These are phyloP conservation scores for Euphonia xanthogaster DNA, from an alignment of 2,797 vertebrate genomes.

Conservation along the genomic window DNA sequence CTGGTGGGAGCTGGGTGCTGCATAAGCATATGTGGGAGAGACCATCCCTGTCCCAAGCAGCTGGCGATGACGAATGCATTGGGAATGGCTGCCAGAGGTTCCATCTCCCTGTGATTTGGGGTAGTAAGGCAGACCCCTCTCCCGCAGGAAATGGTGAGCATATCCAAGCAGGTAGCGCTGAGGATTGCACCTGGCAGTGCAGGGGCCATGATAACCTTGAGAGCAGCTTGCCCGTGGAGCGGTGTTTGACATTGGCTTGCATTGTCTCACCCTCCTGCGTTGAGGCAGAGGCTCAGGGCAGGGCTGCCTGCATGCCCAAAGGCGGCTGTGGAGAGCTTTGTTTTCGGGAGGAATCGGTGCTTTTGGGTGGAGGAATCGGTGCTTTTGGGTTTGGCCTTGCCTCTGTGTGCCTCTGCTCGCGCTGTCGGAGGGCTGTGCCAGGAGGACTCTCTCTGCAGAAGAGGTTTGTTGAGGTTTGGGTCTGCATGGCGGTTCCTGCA, in stretches of 20 bases:
- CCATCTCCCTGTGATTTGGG: not conserved
- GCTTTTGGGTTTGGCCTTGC: not conserved
- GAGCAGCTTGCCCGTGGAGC: not conserved
- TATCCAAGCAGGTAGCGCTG: not conserved
- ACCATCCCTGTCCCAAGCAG: not conserved
- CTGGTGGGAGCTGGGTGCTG: not conserved
- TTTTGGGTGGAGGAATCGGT: not conserved
- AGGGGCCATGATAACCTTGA: conserved; percentile 45
- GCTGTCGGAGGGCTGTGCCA: fast-evolving
- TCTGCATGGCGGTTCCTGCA: not conserved
- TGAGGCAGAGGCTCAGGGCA: not conserved
- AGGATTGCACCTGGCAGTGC: not conserved
- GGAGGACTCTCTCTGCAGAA: not conserved
- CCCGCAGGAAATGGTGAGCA: fast-evolving
- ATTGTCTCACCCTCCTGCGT: conserved; percentile 16
- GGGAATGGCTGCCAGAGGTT: not conserved
- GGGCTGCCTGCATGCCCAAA: not conserved
- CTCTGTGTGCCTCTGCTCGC: not conserved
- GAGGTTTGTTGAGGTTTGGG: not conserved
- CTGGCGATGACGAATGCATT: not conserved
- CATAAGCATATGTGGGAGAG: not conserved
- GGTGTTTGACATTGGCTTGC: not conserved
- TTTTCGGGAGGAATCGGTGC: not conserved
- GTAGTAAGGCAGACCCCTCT: not conserved
- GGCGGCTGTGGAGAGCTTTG: not conserved